Percentiles rank a stretch among this genome's conserved stretches.
phyloP scores from a whole-genome alignment of 2,888 invertebrate species.

The Acanthoscelides obtectus region DNA sequence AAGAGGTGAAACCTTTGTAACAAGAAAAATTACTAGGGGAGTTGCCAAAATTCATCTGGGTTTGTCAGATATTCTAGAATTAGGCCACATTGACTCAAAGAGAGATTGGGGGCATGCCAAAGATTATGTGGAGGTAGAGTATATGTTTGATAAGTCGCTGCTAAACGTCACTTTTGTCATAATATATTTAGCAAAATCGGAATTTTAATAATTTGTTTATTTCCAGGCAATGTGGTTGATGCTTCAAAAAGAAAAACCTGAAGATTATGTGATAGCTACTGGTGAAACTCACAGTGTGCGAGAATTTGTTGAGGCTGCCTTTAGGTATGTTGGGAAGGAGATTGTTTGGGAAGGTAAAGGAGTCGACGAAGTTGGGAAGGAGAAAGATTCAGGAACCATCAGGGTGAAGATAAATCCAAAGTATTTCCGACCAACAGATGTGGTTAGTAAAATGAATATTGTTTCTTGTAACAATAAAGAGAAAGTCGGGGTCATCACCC shows the following conservation, averaged over 20 bases:
- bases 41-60: conserved; percentile 95
- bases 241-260: conserved; percentile 86
- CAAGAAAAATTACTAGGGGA: conserved; percentile 93
- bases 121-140: conserved; percentile 84
- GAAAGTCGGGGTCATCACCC: too few relatives aligned
- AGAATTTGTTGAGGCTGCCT: conserved; percentile 92
- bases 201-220: not conserved
- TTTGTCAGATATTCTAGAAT: conserved; percentile 75
- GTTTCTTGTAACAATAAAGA: not conserved
- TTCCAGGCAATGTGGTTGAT: conserved; percentile 97
- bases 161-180: not conserved
- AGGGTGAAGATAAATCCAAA: conserved; percentile 88
- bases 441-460: conserved; percentile 58
- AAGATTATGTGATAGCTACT: conserved; percentile 97
- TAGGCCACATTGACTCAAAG: conserved; percentile 93
- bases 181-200: too few relatives aligned
- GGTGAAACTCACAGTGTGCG: conserved; percentile 92
- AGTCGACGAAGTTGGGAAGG: conserved; percentile 72
- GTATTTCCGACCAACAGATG: conserved; percentile 97
- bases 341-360: conserved; percentile 89
- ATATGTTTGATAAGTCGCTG: conserved; percentile 1
- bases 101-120: conserved; percentile 98
- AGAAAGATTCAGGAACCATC: conserved; percentile 64
- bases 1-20: conserved; percentile 97
- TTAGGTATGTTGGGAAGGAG: conserved; percentile 72